A percentile compares a stretch with the other conserved stretches of the same genome.
These are phyloP conservation scores for Aleiodes sp. DNA, from an alignment of 1,140 invertebrate species.

Conservation along the genomic window DNA sequence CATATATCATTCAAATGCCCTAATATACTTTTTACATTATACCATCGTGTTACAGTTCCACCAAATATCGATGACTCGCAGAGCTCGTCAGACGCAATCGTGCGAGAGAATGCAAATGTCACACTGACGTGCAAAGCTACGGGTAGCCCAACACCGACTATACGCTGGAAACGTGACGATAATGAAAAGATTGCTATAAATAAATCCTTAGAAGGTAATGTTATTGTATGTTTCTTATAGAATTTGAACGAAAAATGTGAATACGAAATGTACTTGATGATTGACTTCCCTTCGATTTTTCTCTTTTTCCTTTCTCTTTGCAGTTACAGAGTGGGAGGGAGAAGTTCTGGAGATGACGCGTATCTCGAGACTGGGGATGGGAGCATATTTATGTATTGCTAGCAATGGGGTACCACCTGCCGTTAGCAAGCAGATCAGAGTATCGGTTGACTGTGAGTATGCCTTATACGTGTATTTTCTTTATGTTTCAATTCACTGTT, in stretches of 20 bases:
- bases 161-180: slow-evolving; percentile 92
- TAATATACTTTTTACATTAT: neutral
- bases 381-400: slow-evolving; percentile 89
- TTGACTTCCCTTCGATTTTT: neutral
- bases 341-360: slow-evolving; percentile 83
- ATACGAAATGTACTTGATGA: slow-evolving; percentile 34
- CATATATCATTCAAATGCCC: neutral
- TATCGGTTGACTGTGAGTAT: slow-evolving; percentile 93
- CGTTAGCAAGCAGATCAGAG: slow-evolving; percentile 91
- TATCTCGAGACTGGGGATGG: slow-evolving; percentile 90
- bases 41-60: slow-evolving; percentile 74
- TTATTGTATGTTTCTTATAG: neutral
- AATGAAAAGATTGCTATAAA: slow-evolving; percentile 84
- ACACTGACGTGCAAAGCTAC: slow-evolving; percentile 87
- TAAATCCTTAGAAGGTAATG: slow-evolving; percentile 80
- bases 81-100: slow-evolving; percentile 90
- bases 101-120: slow-evolving; percentile 89
- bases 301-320: slow-evolving; percentile 38
- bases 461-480: neutral
- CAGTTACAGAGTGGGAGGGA: slow-evolving; percentile 85
- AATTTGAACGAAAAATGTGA: neutral
- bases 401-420: slow-evolving; percentile 78
- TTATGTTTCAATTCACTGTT: slow-evolving; percentile 2
- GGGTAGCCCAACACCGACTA: slow-evolving; percentile 86
- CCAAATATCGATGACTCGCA: slow-evolving; percentile 90